phyloP scores from a whole-genome alignment of 1,140 invertebrate species.

The Chrysopa pallens region DNA sequence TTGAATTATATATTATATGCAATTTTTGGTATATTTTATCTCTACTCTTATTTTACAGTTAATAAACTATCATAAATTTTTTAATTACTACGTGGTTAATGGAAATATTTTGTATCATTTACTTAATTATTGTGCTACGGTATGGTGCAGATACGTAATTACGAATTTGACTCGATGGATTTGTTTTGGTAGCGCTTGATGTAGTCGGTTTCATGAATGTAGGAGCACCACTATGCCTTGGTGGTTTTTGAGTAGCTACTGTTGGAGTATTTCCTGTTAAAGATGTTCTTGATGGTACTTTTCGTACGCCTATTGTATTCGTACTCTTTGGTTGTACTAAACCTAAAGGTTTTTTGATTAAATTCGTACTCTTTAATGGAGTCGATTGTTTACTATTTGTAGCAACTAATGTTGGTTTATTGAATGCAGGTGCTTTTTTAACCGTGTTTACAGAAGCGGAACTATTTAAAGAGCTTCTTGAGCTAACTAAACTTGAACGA shows the following conservation, averaged over 20 bases:
- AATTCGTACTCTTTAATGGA: constrained; percentile 4
- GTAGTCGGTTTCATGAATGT: constrained; percentile 21
- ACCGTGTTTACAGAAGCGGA: constrained; percentile 64
- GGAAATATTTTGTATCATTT: no score
- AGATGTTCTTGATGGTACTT: neutral
- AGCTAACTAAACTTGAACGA: constrained; percentile 57
- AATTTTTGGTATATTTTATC: no score
- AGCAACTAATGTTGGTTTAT: neutral
- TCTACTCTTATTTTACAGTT: no score
- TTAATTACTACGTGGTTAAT: no score
- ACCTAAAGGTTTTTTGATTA: constrained; percentile 5
- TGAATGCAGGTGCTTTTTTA: constrained; percentile 32
- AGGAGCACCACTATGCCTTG: constrained; percentile 6
- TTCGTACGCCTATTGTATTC: neutral
- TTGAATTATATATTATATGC: no score
- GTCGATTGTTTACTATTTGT: neutral
- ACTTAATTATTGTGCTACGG: neutral
- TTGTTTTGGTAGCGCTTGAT: constrained; percentile 17
- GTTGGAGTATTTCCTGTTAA: constrained; percentile 2
- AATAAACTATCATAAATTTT: no score
- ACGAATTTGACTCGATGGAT: neutral
- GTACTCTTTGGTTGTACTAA: constrained; percentile 2
- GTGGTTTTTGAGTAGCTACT: constrained; percentile 8
- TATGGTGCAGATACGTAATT: neutral
- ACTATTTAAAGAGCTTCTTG: constrained; percentile 64